A percentile compares a stretch with the other conserved stretches of the same genome.
Evolutionary conservation across 2,797 vertebrate species (phyloP).

Genomic region (Amblyopsis hoosieri): DNA sequence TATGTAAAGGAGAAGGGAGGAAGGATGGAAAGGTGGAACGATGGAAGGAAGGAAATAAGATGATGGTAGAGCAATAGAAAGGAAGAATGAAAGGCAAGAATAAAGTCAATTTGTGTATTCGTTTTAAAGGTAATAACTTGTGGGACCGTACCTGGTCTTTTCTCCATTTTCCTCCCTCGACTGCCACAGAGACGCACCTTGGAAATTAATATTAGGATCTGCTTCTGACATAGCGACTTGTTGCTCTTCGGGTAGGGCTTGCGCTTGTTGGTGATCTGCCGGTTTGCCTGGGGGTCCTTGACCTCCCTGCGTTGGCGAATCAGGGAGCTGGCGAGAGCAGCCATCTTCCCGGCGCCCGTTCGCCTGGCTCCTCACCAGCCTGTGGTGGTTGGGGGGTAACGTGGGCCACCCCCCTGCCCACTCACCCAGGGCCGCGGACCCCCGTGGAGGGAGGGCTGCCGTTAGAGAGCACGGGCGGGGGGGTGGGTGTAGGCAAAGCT

Average conservation of each 20-base stretch:
- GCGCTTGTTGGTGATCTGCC: slow-evolving; percentile 85
- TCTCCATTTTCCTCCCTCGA: slow-evolving; percentile 81
- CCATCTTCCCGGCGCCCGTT: slow-evolving; percentile 80
- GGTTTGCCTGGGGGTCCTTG: slow-evolving; percentile 85
- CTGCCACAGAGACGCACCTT: slow-evolving; percentile 90
- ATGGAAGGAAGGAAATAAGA: neutral
- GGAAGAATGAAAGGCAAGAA: neutral
- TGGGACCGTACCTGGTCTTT: slow-evolving; percentile 84
- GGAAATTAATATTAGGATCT: slow-evolving; percentile 89
- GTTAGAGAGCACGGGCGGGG: slow-evolving; percentile 32
- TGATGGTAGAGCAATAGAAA: neutral
- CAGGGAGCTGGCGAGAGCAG: slow-evolving; percentile 89
- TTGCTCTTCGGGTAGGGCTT: slow-evolving; percentile 89
- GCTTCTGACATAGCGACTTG: slow-evolving; percentile 92
- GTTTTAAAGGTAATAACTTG: slow-evolving; percentile 14
- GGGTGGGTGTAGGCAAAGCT: slow-evolving; percentile 23
- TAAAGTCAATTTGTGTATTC: neutral
- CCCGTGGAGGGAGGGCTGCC: slow-evolving; percentile 48
- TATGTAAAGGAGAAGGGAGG: slow-evolving; percentile 19
- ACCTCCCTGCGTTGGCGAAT: slow-evolving; percentile 90
- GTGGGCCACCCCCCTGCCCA: slow-evolving; percentile 74
- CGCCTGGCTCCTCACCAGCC: slow-evolving; percentile 62
- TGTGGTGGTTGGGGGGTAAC: slow-evolving; percentile 70
- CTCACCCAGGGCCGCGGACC: slow-evolving; percentile 75
- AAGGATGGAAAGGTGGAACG: neutral